Evolutionary conservation across 2,113 vertebrate genomes (phyloP).

Genomic region (Colaptes auratus): DNA sequence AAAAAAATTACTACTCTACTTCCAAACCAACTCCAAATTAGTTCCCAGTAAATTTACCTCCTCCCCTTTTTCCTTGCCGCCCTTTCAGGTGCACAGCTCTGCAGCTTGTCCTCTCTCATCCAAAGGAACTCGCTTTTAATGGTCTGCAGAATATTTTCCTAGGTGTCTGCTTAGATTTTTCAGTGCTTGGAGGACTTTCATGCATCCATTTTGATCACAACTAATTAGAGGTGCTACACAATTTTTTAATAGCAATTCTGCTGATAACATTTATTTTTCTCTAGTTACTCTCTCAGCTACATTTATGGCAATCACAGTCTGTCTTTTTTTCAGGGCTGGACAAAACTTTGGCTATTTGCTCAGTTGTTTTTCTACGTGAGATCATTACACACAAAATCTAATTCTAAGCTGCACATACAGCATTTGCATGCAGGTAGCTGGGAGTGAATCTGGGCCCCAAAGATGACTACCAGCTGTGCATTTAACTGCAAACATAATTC

Average conservation of each 20-base stretch:
- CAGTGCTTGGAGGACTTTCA: not conserved
- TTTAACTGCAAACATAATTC: not conserved
- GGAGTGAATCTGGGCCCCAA: not conserved
- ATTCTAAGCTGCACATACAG: not conserved
- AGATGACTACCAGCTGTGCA: not conserved
- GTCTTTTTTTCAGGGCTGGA: not conserved
- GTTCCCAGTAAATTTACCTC: no score
- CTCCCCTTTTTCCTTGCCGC: no score
- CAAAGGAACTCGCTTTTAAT: not conserved
- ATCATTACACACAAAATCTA: not conserved
- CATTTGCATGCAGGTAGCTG: not conserved
- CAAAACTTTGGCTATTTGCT: not conserved
- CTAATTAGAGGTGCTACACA: not conserved
- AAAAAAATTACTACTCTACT: no score
- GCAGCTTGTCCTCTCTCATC: not conserved
- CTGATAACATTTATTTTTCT: not conserved
- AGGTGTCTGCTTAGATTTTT: not conserved
- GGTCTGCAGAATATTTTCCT: not conserved
- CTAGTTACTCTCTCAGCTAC: not conserved
- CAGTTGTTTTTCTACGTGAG: not conserved
- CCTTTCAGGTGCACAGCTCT: not conserved
- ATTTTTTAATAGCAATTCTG: not conserved
- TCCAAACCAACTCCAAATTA: no score
- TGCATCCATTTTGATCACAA: not conserved
- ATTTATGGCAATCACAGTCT: not conserved